Percentiles rank a stretch among this genome's conserved stretches.
phyloP scores from a whole-genome alignment of 2,113 vertebrate genomes.

The Candoia aspera region DNA sequence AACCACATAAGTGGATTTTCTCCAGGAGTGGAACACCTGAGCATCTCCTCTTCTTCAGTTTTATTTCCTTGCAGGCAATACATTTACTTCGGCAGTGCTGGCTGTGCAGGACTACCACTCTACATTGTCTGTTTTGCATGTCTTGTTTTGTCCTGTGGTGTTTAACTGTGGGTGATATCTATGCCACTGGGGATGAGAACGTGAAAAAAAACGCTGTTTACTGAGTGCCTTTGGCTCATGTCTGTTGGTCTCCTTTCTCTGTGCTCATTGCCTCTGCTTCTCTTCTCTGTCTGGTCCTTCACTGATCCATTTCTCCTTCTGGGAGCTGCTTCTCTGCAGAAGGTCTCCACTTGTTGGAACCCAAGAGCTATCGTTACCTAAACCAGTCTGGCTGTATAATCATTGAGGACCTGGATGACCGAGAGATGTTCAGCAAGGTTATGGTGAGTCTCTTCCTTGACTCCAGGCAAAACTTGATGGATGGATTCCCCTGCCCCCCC shows the following conservation, averaged over 20 bases:
- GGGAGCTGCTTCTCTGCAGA: constrained; percentile 70
- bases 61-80: not conserved
- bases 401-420: constrained; percentile 83
- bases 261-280: not conserved
- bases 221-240: not conserved
- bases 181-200: not conserved
- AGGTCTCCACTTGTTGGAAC: constrained; percentile 79
- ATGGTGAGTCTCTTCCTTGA: constrained; percentile 79
- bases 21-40: not conserved
- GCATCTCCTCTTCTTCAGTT: not conserved
- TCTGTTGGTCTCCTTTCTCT: not conserved
- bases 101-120: not conserved
- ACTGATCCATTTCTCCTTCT: not conserved
- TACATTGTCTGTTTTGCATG: not conserved
- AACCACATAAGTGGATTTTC: not conserved
- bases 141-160: not conserved
- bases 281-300: not conserved
- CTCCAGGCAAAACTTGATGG: not conserved
- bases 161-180: not conserved
- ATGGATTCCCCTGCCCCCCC: not conserved
- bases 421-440: constrained; percentile 84
- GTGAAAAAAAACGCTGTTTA: not conserved
- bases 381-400: constrained; percentile 84
- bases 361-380: constrained; percentile 83
- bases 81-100: not conserved